Evolutionary conservation across 2,888 invertebrate species (phyloP).

Genomic region (Caenorhabditis japonica): DNA sequence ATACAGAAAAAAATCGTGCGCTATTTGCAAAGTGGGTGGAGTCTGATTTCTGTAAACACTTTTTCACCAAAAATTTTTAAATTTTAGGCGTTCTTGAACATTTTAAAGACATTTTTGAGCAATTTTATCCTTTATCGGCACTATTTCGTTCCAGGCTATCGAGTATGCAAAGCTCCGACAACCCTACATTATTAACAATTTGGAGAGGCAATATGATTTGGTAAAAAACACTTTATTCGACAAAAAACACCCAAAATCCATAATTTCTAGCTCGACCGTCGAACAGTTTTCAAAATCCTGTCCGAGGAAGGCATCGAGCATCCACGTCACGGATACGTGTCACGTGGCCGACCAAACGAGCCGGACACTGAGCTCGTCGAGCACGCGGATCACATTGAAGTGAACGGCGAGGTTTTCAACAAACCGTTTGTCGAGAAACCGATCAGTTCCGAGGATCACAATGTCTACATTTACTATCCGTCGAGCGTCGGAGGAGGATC

Average conservation of each 20-base stretch:
- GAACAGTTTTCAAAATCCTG: conserved; percentile 94
- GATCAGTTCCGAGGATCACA: conserved; percentile 98
- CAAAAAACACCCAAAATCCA: background rate
- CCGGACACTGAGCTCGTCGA: conserved; percentile 66
- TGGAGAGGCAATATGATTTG: conserved; percentile 97
- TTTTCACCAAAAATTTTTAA: no score
- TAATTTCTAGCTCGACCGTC: conserved; percentile 80
- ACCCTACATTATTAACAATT: conserved; percentile 97
- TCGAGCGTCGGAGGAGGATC: conserved; percentile 96
- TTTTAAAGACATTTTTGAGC: no score
- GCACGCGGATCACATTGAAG: conserved; percentile 74
- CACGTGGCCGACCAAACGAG: conserved; percentile 83
- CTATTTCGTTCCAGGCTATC: conserved; percentile 82
- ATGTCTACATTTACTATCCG: conserved; percentile 99
- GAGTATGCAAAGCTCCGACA: conserved; percentile 92
- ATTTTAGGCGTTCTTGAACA: no score
- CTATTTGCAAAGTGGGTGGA: no score
- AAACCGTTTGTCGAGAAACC: conserved; percentile 98
- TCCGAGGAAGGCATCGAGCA: conserved; percentile 95
- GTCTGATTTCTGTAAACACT: no score
- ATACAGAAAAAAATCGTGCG: no score
- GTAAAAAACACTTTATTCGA: conserved; percentile 79
- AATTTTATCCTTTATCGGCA: no score
- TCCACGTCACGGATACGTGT: conserved; percentile 95
- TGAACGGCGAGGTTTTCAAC: conserved; percentile 79